Evolutionary conservation across 2,888 invertebrate species (phyloP).

Genomic region (Alloplasta piceator): DNA sequence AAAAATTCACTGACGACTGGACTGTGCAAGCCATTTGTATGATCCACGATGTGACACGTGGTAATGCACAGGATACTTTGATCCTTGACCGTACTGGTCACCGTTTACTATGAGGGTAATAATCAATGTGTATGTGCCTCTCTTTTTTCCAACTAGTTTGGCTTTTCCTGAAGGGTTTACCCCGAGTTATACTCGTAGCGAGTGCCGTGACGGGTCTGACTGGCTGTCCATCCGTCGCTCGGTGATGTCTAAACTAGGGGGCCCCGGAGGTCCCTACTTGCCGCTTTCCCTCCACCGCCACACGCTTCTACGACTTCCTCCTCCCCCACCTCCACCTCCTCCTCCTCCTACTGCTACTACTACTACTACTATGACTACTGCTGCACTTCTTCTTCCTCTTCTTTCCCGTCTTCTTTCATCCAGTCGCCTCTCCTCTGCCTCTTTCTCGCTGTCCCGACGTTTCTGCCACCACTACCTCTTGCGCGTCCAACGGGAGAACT

Average conservation of each 20-base stretch:
- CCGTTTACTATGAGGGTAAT: too few species aligned
- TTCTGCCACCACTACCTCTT: constrained; percentile 78
- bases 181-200: constrained; percentile 80
- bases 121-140: too few species aligned
- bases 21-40: too few species aligned
- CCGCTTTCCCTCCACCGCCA: constrained; percentile 69
- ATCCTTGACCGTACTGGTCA: too few species aligned
- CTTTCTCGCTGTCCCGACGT: constrained; percentile 31
- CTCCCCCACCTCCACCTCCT: constrained; percentile 65
- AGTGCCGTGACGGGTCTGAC: constrained; percentile 83
- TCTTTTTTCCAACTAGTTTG: constrained; percentile 55
- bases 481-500: constrained; percentile 58
- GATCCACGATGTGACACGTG: too few species aligned
- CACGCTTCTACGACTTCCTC: constrained; percentile 64
- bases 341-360: constrained; percentile 59
- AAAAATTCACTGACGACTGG: neutral
- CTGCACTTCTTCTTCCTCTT: constrained; percentile 70
- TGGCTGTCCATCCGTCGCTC: constrained; percentile 83
- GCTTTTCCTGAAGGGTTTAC: constrained; percentile 75
- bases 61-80: too few species aligned
- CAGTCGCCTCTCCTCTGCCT: constrained; percentile 55
- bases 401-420: constrained; percentile 66
- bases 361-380: constrained; percentile 77
- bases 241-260: constrained; percentile 83
- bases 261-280: constrained; percentile 81